A percentile compares a stretch with the other conserved stretches of the same genome.
phyloP scores from a whole-genome alignment of 2,113 vertebrate genomes.

The Vulpes lagopus region DNA sequence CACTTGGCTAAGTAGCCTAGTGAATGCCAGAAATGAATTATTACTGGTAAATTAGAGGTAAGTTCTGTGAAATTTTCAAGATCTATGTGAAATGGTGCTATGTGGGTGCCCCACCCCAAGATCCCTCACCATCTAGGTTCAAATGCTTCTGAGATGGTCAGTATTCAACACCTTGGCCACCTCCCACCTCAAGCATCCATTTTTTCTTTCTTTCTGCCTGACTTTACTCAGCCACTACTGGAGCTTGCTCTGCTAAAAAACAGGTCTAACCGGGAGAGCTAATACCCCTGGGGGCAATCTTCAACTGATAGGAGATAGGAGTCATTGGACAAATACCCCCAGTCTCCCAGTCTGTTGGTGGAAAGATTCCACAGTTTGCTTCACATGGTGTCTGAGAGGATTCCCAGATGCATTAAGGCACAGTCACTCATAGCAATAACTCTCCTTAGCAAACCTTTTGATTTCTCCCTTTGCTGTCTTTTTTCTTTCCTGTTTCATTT shows the following conservation, averaged over 20 bases:
- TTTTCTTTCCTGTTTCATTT: not conserved
- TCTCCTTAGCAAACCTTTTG: not conserved
- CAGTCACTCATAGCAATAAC: not conserved
- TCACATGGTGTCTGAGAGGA: not conserved
- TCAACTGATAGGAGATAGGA: not conserved
- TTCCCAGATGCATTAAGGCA: not conserved
- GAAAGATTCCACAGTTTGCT: not conserved
- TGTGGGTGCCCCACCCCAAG: rapidly evolving
- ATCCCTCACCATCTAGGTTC: not conserved
- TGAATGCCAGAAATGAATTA: not conserved
- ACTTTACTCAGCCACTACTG: not conserved
- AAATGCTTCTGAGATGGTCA: not conserved
- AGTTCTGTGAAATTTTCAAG: not conserved
- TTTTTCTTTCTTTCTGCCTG: not conserved
- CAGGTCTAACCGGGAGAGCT: not conserved
- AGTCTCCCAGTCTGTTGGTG: not conserved
- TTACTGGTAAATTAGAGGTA: not conserved
- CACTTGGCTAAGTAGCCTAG: not conserved
- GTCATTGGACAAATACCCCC: not conserved
- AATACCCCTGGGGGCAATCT: not conserved
- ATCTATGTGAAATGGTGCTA: too few relatives aligned
- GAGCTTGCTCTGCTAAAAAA: not conserved
- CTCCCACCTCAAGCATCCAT: not conserved
- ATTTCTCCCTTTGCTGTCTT: not conserved
- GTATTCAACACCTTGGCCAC: not conserved